A percentile compares a stretch with the other conserved stretches of the same genome.
These are phyloP conservation scores for Channallabes apus DNA, from an alignment of 2,797 vertebrate species.

Conservation along the genomic window DNA sequence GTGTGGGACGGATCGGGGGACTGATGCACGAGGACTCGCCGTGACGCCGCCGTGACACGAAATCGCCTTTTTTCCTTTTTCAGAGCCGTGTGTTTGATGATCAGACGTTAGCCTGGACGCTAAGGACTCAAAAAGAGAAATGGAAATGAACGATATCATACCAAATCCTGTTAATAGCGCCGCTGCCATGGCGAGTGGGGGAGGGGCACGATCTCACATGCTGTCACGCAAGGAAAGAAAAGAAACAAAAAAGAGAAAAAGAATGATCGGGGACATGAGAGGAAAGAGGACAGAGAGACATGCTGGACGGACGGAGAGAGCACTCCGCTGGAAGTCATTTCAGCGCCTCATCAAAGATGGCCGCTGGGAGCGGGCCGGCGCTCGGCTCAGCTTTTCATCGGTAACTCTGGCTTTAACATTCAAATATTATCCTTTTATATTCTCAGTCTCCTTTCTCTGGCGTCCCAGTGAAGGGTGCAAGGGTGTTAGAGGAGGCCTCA, in stretches of 20 bases:
- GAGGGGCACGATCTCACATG: background rate
- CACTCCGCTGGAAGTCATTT: constrained; percentile 66
- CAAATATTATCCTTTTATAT: constrained; percentile 63
- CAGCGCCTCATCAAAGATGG: constrained; percentile 79
- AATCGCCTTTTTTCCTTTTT: constrained; percentile 5
- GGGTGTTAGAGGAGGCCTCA: constrained; percentile 69
- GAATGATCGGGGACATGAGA: constrained; percentile 22
- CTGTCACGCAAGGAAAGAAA: background rate
- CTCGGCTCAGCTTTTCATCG: background rate
- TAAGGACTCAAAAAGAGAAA: constrained; percentile 13
- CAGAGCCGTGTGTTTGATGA: constrained; percentile 2
- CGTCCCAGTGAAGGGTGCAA: constrained; percentile 56
- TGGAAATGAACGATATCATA: constrained; percentile 25
- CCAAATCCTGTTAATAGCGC: constrained; percentile 38
- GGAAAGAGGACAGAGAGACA: background rate
- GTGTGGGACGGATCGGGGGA: background rate
- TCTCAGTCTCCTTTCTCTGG: constrained; percentile 58
- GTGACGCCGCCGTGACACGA: background rate
- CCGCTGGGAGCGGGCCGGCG: constrained; percentile 48
- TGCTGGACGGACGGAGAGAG: constrained; percentile 58
- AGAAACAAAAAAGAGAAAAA: background rate
- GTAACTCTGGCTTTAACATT: constrained; percentile 61
- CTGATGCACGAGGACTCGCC: background rate
- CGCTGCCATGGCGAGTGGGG: background rate
- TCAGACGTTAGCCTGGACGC: background rate